phyloP scores from a whole-genome alignment of 2,888 invertebrate genomes.

The Ecliptopera silaceata region DNA sequence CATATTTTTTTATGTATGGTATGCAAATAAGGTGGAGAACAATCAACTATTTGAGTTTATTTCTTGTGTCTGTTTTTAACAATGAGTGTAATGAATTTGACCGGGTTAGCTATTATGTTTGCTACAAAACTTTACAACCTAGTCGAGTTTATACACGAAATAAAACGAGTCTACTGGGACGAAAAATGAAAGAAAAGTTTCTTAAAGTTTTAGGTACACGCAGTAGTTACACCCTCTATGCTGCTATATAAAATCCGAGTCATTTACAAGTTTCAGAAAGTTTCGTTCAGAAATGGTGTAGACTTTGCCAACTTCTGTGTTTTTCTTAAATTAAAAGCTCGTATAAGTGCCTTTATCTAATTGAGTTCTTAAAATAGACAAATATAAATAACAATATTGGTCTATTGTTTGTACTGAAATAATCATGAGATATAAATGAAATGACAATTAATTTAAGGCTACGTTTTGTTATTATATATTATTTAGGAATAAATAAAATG shows the following conservation, averaged over 20 bases:
- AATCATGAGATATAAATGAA: too few relatives aligned
- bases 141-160: slow-evolving; percentile 9
- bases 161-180: slow-evolving; percentile 17
- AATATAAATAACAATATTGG: too few relatives aligned
- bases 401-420: too few relatives aligned
- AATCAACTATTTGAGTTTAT: background rate
- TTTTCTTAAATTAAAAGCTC: too few relatives aligned
- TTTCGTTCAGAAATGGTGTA: background rate
- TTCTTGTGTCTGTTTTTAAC: background rate
- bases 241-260: background rate
- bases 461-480: too few relatives aligned
- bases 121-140: slow-evolving; percentile 1
- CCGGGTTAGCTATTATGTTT: slow-evolving; percentile 13
- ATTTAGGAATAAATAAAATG: too few relatives aligned
- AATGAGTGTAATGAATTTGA: slow-evolving; percentile 1
- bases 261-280: background rate
- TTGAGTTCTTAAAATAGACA: too few relatives aligned
- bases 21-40: too few relatives aligned
- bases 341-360: too few relatives aligned
- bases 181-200: slow-evolving; percentile 19
- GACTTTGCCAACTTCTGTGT: background rate
- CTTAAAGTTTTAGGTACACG: slow-evolving; percentile 6
- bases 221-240: background rate
- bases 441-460: too few relatives aligned
- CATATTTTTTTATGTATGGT: too few relatives aligned